phyloP scores from a whole-genome alignment of 2,113 vertebrate species.

The Potamarius usumacintae region DNA sequence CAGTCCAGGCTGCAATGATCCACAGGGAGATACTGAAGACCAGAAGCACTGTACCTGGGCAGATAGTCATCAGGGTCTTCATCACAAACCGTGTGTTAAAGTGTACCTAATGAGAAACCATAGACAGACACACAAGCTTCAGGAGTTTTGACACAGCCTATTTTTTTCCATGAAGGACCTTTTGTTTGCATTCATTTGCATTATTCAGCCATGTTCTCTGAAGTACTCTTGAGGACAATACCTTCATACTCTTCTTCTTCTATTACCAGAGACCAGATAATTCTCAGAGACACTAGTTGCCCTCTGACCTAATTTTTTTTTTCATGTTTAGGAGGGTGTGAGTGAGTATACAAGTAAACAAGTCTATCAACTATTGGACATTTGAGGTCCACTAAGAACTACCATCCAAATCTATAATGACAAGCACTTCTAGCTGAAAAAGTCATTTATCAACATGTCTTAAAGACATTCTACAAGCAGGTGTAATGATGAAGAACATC shows the following conservation, averaged over 20 bases:
- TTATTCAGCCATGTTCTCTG: background rate
- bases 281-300: background rate
- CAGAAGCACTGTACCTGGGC: conserved; percentile 93
- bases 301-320: background rate
- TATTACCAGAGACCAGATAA: background rate
- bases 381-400: background rate
- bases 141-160: background rate
- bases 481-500: conserved; percentile 31
- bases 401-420: conserved; percentile 11
- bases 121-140: conserved; percentile 55
- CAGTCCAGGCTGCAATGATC: conserved; percentile 98
- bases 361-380: conserved; percentile 21
- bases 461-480: conserved; percentile 14
- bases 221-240: background rate
- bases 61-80: conserved; percentile 99
- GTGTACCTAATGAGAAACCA: conserved; percentile 88
- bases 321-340: background rate
- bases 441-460: conserved; percentile 23
- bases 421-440: conserved; percentile 1
- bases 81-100: conserved; percentile 99
- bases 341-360: background rate
- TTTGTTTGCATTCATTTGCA: background rate
- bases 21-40: conserved; percentile 99
- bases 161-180: background rate
- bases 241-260: background rate